Percentiles rank a stretch among this genome's conserved stretches.
These are phyloP conservation scores for Calliphora vicina DNA, from an alignment of 1,140 invertebrate genomes.

Conservation along the genomic window DNA sequence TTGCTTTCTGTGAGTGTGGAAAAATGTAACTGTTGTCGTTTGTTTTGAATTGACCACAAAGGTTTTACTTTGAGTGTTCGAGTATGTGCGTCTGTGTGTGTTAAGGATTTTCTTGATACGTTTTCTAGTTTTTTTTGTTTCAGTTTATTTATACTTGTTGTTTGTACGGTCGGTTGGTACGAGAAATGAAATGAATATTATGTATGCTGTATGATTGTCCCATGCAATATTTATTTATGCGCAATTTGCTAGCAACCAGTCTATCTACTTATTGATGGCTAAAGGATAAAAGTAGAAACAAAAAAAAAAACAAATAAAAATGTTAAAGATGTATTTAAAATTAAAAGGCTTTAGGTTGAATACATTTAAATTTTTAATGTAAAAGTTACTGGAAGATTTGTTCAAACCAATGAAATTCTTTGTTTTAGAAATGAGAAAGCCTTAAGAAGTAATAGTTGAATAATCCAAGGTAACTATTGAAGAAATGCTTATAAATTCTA, in stretches of 20 bases:
- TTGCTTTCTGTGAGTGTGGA: background rate
- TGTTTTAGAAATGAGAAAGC: too few relatives aligned
- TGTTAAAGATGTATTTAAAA: background rate
- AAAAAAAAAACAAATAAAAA: too few relatives aligned
- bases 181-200: background rate
- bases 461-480: too few relatives aligned
- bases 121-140: too few relatives aligned
- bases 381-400: too few relatives aligned
- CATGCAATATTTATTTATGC: slow-evolving; percentile 33
- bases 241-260: slow-evolving; percentile 22
- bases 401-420: too few relatives aligned
- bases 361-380: too few relatives aligned
- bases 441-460: too few relatives aligned
- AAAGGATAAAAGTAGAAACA: background rate
- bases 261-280: background rate
- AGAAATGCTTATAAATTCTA: too few relatives aligned
- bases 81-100: background rate
- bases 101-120: background rate
- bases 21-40: background rate
- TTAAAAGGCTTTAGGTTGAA: background rate
- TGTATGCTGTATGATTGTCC: background rate
- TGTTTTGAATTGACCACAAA: slow-evolving; percentile 5
- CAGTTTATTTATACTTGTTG: background rate
- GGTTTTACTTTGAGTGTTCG: background rate
- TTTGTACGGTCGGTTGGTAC: background rate